A percentile compares a stretch with the other conserved stretches of the same genome.
phyloP scores from a whole-genome alignment of 1,140 invertebrate species.

The Rhopalosiphum maidis region DNA sequence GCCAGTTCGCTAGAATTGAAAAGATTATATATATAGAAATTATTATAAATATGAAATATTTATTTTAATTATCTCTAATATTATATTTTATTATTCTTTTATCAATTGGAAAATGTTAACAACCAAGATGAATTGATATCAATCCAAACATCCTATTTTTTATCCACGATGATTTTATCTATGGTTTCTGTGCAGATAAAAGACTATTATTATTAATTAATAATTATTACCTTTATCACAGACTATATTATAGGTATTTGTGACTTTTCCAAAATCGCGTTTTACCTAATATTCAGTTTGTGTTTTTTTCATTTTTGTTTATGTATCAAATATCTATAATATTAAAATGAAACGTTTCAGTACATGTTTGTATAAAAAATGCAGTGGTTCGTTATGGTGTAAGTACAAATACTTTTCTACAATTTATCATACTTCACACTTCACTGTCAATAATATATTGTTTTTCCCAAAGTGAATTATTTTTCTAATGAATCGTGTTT shows the following conservation, averaged over 20 bases:
- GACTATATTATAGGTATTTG: background rate
- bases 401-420: background rate
- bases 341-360: constrained; percentile 36
- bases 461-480: background rate
- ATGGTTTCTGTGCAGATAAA: background rate
- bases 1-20: too few species aligned
- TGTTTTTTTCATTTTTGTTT: background rate
- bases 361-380: constrained; percentile 17
- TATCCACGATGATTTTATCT: too few species aligned
- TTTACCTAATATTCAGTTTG: background rate
- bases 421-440: background rate
- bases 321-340: background rate
- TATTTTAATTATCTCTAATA: too few species aligned
- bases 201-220: background rate
- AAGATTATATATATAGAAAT: too few species aligned
- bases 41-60: too few species aligned
- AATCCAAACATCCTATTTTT: too few species aligned
- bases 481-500: background rate
- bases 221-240: too few species aligned
- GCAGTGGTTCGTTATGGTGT: background rate
- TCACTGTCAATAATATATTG: background rate
- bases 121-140: too few species aligned
- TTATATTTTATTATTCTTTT: too few species aligned
- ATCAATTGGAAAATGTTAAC: too few species aligned
- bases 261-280: background rate